These are phyloP conservation scores for Mus caroli DNA, from an alignment of 2,797 vertebrate genomes.

Conservation along the genomic window DNA sequence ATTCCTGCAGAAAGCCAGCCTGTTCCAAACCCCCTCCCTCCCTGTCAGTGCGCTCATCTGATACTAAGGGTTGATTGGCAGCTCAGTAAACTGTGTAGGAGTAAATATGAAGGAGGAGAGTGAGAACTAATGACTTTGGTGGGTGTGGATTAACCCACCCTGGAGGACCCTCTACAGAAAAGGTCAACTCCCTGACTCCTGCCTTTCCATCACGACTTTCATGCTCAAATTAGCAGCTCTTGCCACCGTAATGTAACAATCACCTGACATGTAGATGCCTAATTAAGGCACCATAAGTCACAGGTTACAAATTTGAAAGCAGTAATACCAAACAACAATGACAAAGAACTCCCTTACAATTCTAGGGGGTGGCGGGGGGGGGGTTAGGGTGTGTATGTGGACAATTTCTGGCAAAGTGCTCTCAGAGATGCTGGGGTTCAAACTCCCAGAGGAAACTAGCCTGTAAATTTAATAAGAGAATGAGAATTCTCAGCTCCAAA, in stretches of 20 bases:
- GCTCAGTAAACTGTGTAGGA: conserved; percentile 79
- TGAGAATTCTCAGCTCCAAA: neutral
- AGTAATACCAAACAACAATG: conserved; percentile 32
- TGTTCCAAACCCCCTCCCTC: neutral
- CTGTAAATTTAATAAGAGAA: neutral
- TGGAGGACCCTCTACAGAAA: conserved; percentile 73
- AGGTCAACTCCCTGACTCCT: conserved; percentile 75
- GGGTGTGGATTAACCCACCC: conserved; percentile 79
- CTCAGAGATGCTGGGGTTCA: neutral
- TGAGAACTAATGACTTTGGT: conserved; percentile 73
- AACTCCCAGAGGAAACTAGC: conserved; percentile 20
- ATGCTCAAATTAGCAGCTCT: conserved; percentile 69
- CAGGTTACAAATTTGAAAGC: conserved; percentile 81
- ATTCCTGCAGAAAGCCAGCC: neutral
- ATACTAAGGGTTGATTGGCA: conserved; percentile 73
- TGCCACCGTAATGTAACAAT: conserved; percentile 77
- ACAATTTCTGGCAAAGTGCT: neutral
- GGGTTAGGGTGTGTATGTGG: neutral
- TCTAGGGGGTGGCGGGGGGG: neutral
- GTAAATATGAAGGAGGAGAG: conserved; percentile 69
- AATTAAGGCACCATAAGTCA: conserved; percentile 82
- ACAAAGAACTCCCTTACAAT: conserved; percentile 17
- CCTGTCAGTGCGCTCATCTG: neutral
- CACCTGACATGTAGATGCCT: conserved; percentile 79
- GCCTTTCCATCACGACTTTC: conserved; percentile 59